Percentiles rank a stretch among this genome's conserved stretches.
phyloP scores from a whole-genome alignment of 2,113 vertebrate genomes.

The Todiramphus saurophagus region DNA sequence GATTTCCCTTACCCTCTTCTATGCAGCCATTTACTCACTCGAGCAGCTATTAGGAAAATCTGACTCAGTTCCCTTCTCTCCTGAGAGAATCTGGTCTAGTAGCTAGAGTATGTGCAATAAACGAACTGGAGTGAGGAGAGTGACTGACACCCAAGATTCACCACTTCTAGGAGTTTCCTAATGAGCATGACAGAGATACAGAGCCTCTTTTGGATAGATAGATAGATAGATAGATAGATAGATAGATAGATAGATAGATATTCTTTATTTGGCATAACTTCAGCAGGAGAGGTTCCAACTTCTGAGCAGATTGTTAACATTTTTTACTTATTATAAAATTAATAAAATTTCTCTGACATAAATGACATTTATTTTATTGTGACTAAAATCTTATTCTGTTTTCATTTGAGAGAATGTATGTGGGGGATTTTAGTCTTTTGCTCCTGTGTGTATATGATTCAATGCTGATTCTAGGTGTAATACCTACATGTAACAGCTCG shows the following conservation, averaged over 20 bases:
- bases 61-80: neutral
- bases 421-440: neutral
- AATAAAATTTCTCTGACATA: neutral
- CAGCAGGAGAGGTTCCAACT: neutral
- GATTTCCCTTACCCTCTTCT: neutral
- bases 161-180: neutral
- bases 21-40: neutral
- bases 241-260: neutral
- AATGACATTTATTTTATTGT: neutral
- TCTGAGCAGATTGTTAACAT: rapidly evolving
- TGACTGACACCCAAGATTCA: neutral
- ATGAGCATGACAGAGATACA: neutral
- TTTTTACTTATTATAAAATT: neutral
- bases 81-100: neutral
- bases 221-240: too few relatives aligned
- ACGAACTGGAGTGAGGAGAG: rapidly evolving
- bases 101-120: neutral
- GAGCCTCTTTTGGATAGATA: neutral
- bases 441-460: neutral
- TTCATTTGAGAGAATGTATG: neutral
- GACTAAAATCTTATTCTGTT: neutral
- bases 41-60: neutral
- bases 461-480: neutral
- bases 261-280: neutral
- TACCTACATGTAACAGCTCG: neutral